These are phyloP conservation scores for Dufourea novaeangliae DNA, from an alignment of 1,140 invertebrate genomes.

Conservation along the genomic window DNA sequence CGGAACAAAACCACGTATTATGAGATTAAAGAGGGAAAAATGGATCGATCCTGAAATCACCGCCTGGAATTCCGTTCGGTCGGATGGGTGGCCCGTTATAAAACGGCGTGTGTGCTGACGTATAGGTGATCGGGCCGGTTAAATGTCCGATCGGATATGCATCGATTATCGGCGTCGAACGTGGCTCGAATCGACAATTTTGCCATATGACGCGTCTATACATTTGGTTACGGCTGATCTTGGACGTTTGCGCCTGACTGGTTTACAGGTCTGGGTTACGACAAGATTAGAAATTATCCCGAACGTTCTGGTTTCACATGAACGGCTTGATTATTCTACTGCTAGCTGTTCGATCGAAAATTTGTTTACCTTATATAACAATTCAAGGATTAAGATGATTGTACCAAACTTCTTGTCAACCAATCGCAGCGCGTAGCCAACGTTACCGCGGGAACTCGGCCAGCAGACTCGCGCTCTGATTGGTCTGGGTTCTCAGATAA, in stretches of 20 bases:
- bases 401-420: no score
- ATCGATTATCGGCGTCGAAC: conserved; percentile 12
- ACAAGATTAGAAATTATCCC: no score
- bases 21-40: background rate
- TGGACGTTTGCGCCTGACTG: background rate
- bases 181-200: conserved; percentile 2
- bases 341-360: no score
- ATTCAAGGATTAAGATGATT: no score
- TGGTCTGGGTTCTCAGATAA: no score
- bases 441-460: no score
- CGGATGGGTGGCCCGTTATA: background rate
- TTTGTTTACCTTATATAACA: no score
- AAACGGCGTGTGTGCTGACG: conserved; percentile 14
- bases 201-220: background rate
- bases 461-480: no score
- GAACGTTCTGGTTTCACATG: no score
- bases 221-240: background rate
- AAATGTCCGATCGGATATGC: conserved; percentile 31
- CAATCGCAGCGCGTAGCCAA: no score
- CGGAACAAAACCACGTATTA: conserved; percentile 13
- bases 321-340: no score
- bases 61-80: background rate
- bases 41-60: background rate
- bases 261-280: background rate
- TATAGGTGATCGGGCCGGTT: conserved; percentile 20